A percentile compares a stretch with the other conserved stretches of the same genome.
These are phyloP conservation scores for Trididemnum nubilum DNA, from an alignment of 23 tunicate species.

Conservation along the genomic window DNA sequence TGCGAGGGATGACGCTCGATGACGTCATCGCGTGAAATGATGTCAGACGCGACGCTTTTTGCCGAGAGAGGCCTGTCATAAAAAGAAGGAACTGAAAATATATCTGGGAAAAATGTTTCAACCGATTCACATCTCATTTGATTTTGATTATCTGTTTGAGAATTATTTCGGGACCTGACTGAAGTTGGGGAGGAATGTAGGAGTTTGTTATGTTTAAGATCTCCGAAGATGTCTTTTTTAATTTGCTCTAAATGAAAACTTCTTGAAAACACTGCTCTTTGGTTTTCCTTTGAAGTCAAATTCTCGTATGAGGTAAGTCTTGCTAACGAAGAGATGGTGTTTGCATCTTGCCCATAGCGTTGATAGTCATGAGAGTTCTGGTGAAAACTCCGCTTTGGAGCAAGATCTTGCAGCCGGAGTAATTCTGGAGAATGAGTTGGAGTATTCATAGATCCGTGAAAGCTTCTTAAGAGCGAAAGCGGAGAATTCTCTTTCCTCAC, in stretches of 20 bases:
- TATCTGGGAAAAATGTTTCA: conserved; percentile 41
- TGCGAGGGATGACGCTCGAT: not conserved
- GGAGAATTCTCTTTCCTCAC: conserved; percentile 11
- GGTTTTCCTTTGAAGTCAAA: not conserved
- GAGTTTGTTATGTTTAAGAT: not conserved
- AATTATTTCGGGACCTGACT: not conserved
- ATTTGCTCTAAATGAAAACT: conserved; percentile 10
- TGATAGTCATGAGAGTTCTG: not conserved
- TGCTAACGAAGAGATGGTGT: not conserved
- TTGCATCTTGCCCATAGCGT: not conserved
- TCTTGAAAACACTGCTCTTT: not conserved
- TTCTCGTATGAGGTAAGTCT: not conserved
- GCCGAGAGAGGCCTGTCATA: not conserved
- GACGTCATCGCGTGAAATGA: conserved; percentile 1
- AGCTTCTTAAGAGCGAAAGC: not conserved
- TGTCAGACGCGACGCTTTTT: conserved; percentile 1
- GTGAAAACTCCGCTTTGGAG: not conserved
- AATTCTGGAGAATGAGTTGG: conserved; percentile 40
- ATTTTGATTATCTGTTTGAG: not conserved
- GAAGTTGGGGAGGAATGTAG: not conserved
- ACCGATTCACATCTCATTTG: conserved; percentile 15
- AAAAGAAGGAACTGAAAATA: conserved; percentile 1
- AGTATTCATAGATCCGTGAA: not conserved
- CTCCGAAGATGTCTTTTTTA: not conserved
- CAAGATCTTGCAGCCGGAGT: conserved; percentile 16